These are phyloP conservation scores for Smutsia gigantea DNA, from an alignment of 2,797 vertebrate species.

Conservation along the genomic window DNA sequence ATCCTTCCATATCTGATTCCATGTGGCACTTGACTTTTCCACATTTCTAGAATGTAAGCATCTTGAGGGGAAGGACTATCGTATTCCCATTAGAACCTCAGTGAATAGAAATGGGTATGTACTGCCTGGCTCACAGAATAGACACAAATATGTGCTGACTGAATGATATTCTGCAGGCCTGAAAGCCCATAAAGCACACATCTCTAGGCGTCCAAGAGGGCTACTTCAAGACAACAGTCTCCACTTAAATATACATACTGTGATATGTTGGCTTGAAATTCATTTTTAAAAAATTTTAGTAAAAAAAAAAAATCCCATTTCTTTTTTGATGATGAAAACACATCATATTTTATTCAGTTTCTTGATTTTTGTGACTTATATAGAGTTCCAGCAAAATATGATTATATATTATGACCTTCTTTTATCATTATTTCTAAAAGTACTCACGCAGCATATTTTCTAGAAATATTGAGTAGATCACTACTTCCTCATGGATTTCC, in stretches of 20 bases:
- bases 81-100: fast-evolving
- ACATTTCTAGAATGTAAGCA: no score
- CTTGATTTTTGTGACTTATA: neutral
- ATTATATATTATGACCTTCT: neutral
- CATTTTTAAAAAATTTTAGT: neutral
- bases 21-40: neutral
- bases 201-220: neutral
- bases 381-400: neutral
- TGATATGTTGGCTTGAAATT: neutral
- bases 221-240: neutral
- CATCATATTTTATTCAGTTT: neutral
- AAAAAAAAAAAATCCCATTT: neutral
- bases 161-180: neutral
- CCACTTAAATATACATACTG: no score
- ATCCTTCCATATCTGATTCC: neutral
- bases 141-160: neutral
- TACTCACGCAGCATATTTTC: neutral
- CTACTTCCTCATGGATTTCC: neutral
- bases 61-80: neutral
- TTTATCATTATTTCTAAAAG: neutral
- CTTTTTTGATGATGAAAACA: neutral
- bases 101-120: neutral
- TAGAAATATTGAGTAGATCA: neutral
- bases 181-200: neutral
- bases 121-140: neutral